Evolutionary conservation across 2,888 invertebrate species (phyloP), one percentile per base, ranked within the genome.

Genomic region (Alloscopus bannaensis): DNA sequence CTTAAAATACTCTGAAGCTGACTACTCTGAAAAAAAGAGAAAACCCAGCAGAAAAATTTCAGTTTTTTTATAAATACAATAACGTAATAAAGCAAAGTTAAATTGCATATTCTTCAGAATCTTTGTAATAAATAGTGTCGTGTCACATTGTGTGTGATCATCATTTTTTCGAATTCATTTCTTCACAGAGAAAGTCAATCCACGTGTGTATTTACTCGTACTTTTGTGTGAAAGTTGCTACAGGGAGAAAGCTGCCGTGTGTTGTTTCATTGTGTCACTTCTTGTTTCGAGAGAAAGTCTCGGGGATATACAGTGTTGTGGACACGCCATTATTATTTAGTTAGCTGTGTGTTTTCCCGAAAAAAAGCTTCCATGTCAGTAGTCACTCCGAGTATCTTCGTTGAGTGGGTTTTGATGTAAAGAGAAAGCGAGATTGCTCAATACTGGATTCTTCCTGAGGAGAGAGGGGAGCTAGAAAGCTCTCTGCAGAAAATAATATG

Each of bases 341-440:
- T 18, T 50, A n/a, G 40, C 36, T 55, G 16, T 28, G 6, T 47
- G 50, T 40, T n/a, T n/a, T 64, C 29, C 72, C n/a, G n/a, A n/a
- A n/a, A n/a, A n/a, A n/a, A n/a, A n/a, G 64, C 64, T 62, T 62
- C 55, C 60, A 72, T 72, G 45, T 36, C 60, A 26, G 29, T 40
- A 47, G 13, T 28, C 50, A 47, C 26, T 8, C 47, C 47, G n/a
- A 62, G 36, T 45, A 31, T 47, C 36, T 60, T 60, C 3, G 26
- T 72, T 75, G 75, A 75, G 75, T 75, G 75, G 75, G 68, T 75
- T 75, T 50, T 75, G 45, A 26, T 75, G 75, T 75, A 29, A 59
- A 36, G 36, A 68, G 75, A 68, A 57, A 64, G 72, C 72, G 36
- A 68, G 75, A 68, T 66, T 72, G 72, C 72, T 72, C 72, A 64